Evolutionary conservation across 2,888 invertebrate species (phyloP).

Genomic region (Macrophya annulata): DNA sequence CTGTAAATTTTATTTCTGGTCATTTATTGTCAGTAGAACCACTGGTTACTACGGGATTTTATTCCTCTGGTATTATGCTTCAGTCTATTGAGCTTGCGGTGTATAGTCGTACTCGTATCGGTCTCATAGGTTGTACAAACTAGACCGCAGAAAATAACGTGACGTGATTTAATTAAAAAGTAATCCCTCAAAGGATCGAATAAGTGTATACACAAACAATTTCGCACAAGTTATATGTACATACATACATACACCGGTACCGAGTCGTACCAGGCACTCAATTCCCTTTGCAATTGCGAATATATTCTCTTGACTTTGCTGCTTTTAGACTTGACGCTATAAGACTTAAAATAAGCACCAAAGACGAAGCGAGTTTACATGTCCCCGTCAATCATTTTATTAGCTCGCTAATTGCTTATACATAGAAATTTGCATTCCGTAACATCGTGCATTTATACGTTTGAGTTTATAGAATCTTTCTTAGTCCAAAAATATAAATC

Average conservation of each 20-base stretch:
- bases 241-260: neutral
- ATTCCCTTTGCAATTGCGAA: constrained; percentile 36
- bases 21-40: neutral
- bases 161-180: constrained; percentile 60
- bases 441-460: neutral
- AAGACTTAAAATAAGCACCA: neutral
- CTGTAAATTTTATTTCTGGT: neutral
- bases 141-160: constrained; percentile 43
- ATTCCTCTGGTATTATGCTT: neutral
- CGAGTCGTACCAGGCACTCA: constrained; percentile 2
- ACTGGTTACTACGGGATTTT: neutral
- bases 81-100: neutral
- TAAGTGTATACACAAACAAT: constrained; percentile 36
- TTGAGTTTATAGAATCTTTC: neutral
- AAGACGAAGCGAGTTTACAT: constrained; percentile 10
- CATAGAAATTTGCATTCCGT: neutral
- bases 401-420: constrained; percentile 23
- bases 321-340: neutral
- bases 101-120: neutral
- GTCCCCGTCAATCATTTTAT: constrained; percentile 5
- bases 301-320: constrained; percentile 22
- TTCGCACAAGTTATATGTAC: neutral
- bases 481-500: neutral
- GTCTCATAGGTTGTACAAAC: constrained; percentile 8
- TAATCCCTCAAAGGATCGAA: constrained; percentile 63